phyloP scores from a whole-genome alignment of 2,888 invertebrate genomes.

The Lasioglossum leucozonium region DNA sequence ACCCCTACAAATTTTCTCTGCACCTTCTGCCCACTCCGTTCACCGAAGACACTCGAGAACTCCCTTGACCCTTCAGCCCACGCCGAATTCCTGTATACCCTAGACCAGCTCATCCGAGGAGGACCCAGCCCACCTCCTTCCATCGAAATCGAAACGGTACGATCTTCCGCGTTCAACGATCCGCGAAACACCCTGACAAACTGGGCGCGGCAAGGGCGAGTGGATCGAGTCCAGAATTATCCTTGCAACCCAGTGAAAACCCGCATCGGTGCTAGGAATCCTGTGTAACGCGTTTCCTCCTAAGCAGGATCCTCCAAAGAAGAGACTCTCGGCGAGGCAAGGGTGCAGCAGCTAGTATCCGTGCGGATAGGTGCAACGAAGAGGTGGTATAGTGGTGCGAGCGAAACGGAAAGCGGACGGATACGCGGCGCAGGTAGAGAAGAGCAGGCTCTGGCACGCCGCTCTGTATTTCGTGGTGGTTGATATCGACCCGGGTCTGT shows the following conservation, averaged over 20 bases:
- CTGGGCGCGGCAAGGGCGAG: background rate
- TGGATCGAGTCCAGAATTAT: background rate
- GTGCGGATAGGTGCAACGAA: conserved; percentile 35
- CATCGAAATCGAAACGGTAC: background rate
- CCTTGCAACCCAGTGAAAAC: background rate
- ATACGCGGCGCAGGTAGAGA: conserved; percentile 58
- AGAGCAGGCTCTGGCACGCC: conserved; percentile 55
- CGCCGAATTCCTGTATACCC: background rate
- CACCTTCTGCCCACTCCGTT: background rate
- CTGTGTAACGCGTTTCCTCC: no score
- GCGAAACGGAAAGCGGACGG: conserved; percentile 1
- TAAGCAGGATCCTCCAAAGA: background rate
- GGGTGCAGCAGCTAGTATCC: conserved; percentile 46
- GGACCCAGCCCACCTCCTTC: background rate
- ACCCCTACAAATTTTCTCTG: background rate
- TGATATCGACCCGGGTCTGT: conserved; percentile 82
- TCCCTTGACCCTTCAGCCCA: background rate
- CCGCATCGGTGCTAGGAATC: no score
- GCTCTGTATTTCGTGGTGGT: conserved; percentile 75
- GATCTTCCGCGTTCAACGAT: conserved; percentile 16
- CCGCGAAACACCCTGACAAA: background rate
- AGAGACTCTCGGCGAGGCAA: background rate
- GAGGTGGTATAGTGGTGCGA: background rate
- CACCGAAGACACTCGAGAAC: background rate
- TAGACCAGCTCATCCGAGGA: background rate